phyloP scores from a whole-genome alignment of 2,888 invertebrate genomes.

The Frankliniella fusca region DNA sequence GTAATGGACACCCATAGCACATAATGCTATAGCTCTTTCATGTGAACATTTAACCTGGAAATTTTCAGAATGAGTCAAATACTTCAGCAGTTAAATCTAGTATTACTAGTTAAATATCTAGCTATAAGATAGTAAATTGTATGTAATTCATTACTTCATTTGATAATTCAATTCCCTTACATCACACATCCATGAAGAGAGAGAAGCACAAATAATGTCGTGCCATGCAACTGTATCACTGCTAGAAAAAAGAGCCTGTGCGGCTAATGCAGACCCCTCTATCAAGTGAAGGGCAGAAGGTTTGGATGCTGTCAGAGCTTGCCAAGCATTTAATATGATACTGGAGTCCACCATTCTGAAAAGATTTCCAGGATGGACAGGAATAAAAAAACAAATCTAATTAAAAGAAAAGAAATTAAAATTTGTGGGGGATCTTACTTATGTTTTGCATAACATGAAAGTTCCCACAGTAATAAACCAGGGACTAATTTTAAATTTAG shows the following conservation, averaged over 20 bases:
- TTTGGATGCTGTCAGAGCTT: background rate
- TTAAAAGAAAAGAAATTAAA: background rate
- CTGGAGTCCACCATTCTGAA: background rate
- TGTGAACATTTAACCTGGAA: background rate
- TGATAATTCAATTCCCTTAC: background rate
- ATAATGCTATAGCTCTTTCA: background rate
- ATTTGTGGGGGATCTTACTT: background rate
- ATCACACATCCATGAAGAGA: background rate
- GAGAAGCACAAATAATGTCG: background rate
- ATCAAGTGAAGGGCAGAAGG: background rate
- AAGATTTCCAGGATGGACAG: background rate
- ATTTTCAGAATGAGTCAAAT: background rate
- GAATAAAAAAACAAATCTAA: background rate
- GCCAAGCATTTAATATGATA: background rate
- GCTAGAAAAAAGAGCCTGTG: background rate
- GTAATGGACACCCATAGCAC: background rate
- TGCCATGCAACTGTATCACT: background rate
- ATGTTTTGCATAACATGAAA: background rate
- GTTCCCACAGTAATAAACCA: background rate
- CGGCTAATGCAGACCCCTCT: background rate
- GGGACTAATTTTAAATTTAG: background rate
- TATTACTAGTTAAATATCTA: background rate
- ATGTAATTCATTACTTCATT: background rate
- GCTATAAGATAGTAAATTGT: background rate
- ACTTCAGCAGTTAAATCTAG: background rate